These are phyloP conservation scores for Pseudolaguvia tuberculata DNA, from an alignment of 2,113 vertebrate species.

Conservation along the genomic window DNA sequence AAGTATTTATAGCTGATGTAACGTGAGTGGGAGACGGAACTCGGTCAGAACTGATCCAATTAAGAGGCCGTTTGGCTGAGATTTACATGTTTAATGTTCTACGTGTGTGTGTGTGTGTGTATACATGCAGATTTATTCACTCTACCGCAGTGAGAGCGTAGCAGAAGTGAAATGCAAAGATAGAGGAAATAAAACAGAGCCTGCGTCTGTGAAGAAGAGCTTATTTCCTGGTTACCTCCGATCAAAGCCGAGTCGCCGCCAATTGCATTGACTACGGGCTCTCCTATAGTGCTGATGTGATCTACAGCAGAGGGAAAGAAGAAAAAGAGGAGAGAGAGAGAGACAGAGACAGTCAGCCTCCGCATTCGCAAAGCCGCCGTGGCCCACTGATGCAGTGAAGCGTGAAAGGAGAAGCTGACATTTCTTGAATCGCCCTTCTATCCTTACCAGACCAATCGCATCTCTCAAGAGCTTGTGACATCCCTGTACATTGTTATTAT, in stretches of 20 bases:
- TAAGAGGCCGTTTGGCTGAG: too few species aligned
- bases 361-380: conserved; percentile 33
- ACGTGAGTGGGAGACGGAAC: too few species aligned
- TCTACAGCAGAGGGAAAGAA: conserved; percentile 69
- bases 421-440: too few species aligned
- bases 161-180: neutral
- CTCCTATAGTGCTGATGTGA: conserved; percentile 78
- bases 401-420: too few species aligned
- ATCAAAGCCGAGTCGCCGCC: conserved; percentile 84
- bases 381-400: conserved; percentile 31
- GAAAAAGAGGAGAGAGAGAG: conserved; percentile 31
- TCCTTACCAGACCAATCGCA: too few species aligned
- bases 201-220: neutral
- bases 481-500: too few species aligned
- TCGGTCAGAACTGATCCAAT: too few species aligned
- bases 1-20: too few species aligned
- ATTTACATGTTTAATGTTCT: too few species aligned
- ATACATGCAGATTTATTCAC: too few species aligned
- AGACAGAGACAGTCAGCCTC: conserved; percentile 35
- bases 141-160: neutral
- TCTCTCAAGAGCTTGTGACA: too few species aligned
- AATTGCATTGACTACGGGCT: conserved; percentile 78
- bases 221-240: conserved; percentile 76
- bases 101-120: too few species aligned
- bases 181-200: neutral